Conservation (phyloP, 35 echinoderm and acorn worm genomes). For the Nesometra sesokonis region DNA sequence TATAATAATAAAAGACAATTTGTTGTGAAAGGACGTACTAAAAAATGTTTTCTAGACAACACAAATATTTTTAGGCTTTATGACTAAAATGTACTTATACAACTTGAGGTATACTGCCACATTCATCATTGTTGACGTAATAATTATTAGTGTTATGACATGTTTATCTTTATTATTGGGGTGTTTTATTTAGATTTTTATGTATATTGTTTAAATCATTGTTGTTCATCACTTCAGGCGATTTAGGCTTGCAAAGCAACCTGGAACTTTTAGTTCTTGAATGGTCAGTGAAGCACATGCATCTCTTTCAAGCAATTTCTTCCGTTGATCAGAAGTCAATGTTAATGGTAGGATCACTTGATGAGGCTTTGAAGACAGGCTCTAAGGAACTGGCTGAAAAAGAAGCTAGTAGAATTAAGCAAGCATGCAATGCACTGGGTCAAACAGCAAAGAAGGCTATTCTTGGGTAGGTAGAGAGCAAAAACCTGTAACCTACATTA, state of each 20-base stretch:
- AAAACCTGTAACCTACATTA: too few species aligned
- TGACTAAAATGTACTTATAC: too few species aligned
- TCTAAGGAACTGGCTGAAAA: constrained; percentile 16
- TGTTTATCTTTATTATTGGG: too few species aligned
- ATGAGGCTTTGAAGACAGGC: constrained; percentile 17
- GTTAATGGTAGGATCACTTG: neutral
- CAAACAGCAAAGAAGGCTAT: neutral
- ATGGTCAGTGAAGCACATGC: constrained; percentile 38
- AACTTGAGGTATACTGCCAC: too few species aligned
- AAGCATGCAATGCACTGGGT: neutral
- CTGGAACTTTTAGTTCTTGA: constrained; percentile 12
- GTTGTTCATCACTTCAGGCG: constrained; percentile 9
- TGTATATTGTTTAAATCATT: too few species aligned
- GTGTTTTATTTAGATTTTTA: too few species aligned
- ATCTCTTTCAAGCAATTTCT: constrained; percentile 28
- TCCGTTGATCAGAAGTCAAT: neutral
- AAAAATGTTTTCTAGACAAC: too few species aligned
- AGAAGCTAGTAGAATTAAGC: neutral
- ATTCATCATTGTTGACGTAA: too few species aligned
- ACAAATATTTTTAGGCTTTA: too few species aligned
- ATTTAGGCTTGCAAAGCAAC: constrained; percentile 12
- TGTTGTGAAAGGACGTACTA: too few species aligned
- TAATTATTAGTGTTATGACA: too few species aligned
- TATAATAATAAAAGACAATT: too few species aligned
- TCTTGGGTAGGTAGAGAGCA: neutral